Conservation (phyloP, 53 echinoderm and acorn worm genomes). For the Actinopyga echinites region DNA sequence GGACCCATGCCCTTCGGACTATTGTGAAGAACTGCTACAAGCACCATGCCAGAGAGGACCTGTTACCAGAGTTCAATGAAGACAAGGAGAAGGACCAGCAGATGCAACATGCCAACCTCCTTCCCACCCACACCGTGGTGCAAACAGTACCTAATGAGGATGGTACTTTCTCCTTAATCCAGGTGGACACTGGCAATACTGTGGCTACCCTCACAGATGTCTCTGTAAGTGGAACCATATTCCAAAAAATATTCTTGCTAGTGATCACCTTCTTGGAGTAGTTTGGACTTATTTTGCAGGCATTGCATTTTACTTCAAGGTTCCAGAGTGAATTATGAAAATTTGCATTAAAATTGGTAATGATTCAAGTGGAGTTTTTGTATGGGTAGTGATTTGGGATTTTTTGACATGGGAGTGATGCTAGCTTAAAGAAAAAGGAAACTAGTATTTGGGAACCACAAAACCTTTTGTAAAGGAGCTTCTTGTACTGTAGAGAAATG, state of each 20-base stretch:
- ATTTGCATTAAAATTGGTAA: no score
- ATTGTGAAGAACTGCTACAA: conserved; percentile 99
- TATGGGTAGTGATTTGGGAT: no score
- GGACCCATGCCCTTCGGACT: conserved; percentile 96
- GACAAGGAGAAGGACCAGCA: conserved; percentile 85
- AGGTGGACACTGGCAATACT: conserved; percentile 89
- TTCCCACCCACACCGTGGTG: conserved; percentile 91
- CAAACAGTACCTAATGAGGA: conserved; percentile 97
- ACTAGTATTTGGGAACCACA: no score
- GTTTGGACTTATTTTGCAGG: neutral
- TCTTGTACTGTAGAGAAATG: no score
- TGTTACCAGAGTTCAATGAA: conserved; percentile 78
- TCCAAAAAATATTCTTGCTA: neutral
- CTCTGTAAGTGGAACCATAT: conserved; percentile 57
- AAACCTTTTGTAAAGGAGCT: no score
- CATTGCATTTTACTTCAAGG: no score
- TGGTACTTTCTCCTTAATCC: conserved; percentile 93
- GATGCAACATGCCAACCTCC: conserved; percentile 68
- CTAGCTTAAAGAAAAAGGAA: no score
- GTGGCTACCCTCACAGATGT: conserved; percentile 93
- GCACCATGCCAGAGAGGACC: conserved; percentile 92
- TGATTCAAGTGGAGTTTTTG: no score
- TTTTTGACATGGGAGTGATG: no score
- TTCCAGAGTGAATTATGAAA: no score
- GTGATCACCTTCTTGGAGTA: neutral